Evolutionary conservation across 2,113 vertebrate species (phyloP), one percentile per base, ranked within the genome.

Genomic region (Gymnarchus niloticus): DNA sequence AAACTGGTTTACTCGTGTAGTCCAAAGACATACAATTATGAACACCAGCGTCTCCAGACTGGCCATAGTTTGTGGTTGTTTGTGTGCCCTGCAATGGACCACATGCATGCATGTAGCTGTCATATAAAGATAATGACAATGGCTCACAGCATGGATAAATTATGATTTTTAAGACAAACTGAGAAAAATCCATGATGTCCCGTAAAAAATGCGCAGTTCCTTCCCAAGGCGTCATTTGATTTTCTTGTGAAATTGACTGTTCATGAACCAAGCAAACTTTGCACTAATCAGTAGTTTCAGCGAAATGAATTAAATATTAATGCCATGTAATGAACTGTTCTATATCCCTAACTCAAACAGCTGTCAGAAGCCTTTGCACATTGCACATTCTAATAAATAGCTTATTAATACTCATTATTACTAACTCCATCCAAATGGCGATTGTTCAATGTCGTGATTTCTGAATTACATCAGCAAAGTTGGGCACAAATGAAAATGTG

Each of bases 401-500:
- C 41, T 73, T 73, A 73, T 19, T 73, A 73, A 73, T 73, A 37
- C 65, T 21, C 41, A 48, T 28, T 46, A 33, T 59, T 25, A n/a
- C 23, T 9, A 80, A 48, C 8, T 44, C 14, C 12, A 44, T n/a
- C n/a, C n/a, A n/a, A n/a, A n/a, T n/a, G n/a, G n/a, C 52, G n/a
- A 61, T 61, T 61, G 25, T 17, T 41, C 14, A 41, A 33, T 49
- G 10, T 33, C 10, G 73, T 7, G 37, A 19, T 25, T 80, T 49
- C 23, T 80, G 44, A 80, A 80, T 49, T 37, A 80, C 21, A 6
- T n/a, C 23, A 46, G 44, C 41, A 78, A 80, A 12, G 8, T 21
- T 3, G 46, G 84, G 37, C 73, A 83, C 56, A 88, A 49, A 52
- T 69, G 85, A n/a, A 88, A 91, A 91, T 10, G 88, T 92, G 93